phyloP scores from a whole-genome alignment of 1,140 invertebrate genomes.

The Drosophila gunungcola region DNA sequence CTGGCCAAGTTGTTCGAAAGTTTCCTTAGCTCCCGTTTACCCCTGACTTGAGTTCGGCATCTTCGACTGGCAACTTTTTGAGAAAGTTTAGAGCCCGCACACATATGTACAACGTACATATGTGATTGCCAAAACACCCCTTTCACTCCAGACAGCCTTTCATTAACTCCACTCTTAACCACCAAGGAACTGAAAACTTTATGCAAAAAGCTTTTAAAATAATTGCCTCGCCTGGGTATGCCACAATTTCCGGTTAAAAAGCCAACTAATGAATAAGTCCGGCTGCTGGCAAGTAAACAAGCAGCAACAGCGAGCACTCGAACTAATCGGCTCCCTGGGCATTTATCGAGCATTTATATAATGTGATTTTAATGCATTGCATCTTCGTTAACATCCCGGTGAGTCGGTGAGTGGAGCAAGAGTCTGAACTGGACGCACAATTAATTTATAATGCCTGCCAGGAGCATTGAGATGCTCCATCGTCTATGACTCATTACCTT shows the following conservation, averaged over 20 bases:
- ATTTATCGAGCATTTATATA: conserved; percentile 69
- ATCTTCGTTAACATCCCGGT: conserved; percentile 72
- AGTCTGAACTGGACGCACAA: conserved; percentile 24
- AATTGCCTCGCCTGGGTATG: conserved; percentile 82
- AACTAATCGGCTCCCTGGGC: conserved; percentile 31
- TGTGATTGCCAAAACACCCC: conserved; percentile 14
- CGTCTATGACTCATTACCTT: neutral
- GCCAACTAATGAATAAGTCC: conserved; percentile 74
- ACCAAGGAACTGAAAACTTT: conserved; percentile 65
- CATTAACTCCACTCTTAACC: conserved; percentile 69
- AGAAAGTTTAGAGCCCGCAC: conserved; percentile 31
- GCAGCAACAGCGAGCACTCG: conserved; percentile 2
- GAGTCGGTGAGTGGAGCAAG: neutral
- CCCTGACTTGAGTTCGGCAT: conserved; percentile 38
- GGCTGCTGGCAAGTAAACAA: conserved; percentile 16
- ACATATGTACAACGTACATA: neutral
- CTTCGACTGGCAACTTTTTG: conserved; percentile 52
- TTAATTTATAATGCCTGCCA: conserved; percentile 57
- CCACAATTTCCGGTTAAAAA: conserved; percentile 80
- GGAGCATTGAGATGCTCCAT: too few species aligned
- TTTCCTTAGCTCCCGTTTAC: conserved; percentile 7
- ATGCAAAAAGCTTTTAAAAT: conserved; percentile 83
- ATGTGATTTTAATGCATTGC: conserved; percentile 69
- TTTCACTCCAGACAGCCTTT: conserved; percentile 20
- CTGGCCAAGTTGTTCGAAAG: conserved; percentile 32